Conservation (phyloP, 2,113 vertebrate genomes). For the Microcebus ravelobensis region DNA sequence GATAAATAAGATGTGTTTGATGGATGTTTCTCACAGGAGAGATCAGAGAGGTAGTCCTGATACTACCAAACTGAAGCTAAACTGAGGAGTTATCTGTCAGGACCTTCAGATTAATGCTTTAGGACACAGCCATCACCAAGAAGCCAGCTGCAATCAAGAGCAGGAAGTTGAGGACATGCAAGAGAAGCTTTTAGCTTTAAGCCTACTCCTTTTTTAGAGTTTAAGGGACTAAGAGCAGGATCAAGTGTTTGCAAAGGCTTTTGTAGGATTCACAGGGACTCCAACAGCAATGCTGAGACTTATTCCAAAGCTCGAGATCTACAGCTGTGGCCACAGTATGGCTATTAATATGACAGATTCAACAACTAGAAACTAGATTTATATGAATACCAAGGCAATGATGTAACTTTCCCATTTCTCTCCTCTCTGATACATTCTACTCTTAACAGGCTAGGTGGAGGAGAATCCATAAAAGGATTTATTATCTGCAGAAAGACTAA, state of each 20-base stretch:
- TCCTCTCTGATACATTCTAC: not conserved
- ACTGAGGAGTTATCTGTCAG: not conserved
- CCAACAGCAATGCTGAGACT: not conserved
- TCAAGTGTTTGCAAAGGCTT: not conserved
- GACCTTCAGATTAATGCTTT: not conserved
- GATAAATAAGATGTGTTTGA: constrained; percentile 21
- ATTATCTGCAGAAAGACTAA: constrained; percentile 5
- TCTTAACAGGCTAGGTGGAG: not conserved
- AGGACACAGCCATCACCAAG: not conserved
- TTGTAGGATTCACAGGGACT: not conserved
- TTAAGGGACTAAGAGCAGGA: not conserved
- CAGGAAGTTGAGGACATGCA: not conserved
- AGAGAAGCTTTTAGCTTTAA: not conserved
- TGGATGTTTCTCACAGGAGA: not conserved
- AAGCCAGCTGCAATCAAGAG: not conserved
- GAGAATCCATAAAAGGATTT: constrained; percentile 9
- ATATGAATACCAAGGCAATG: constrained; percentile 7
- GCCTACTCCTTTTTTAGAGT: not conserved
- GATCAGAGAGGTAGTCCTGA: not conserved
- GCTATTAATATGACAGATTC: not conserved
- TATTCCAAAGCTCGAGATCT: constrained; percentile 15
- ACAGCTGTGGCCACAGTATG: not conserved
- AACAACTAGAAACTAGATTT: constrained; percentile 7
- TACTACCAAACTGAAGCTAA: not conserved
- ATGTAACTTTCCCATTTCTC: not conserved